A percentile compares a stretch with the other conserved stretches of the same genome.
Conservation (phyloP, 2,888 invertebrate genomes). For the Dryomyza anilis region DNA sequence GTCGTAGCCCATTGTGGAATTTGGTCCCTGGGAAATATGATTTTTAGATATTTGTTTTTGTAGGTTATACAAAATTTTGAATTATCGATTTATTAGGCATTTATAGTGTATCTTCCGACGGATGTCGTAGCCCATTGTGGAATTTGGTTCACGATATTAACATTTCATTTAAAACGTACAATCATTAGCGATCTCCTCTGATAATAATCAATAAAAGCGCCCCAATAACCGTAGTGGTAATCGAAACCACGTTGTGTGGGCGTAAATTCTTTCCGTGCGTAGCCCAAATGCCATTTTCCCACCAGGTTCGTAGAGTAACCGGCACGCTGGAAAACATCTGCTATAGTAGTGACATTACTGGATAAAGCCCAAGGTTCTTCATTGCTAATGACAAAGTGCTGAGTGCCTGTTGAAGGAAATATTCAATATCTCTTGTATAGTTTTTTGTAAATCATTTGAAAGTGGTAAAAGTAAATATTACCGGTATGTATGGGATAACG, state of each 20-base stretch:
- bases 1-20: slow-evolving; percentile 61
- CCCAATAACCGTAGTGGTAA: slow-evolving; percentile 83
- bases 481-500: slow-evolving; percentile 85
- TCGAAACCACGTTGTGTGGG: slow-evolving; percentile 80
- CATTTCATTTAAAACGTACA: too few relatives aligned
- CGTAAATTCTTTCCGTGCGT: slow-evolving; percentile 66
- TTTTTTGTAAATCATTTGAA: background rate
- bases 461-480: too few relatives aligned
- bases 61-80: too few relatives aligned
- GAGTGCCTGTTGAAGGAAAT: slow-evolving; percentile 65
- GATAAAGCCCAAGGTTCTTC: slow-evolving; percentile 77
- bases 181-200: slow-evolving; percentile 64
- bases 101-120: slow-evolving; percentile 64
- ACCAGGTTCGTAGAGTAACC: slow-evolving; percentile 83
- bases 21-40: background rate
- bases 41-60: too few relatives aligned
- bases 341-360: slow-evolving; percentile 70
- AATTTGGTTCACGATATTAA: slow-evolving; percentile 23
- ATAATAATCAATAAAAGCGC: slow-evolving; percentile 81
- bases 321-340: slow-evolving; percentile 70
- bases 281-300: slow-evolving; percentile 93
- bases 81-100: too few relatives aligned
- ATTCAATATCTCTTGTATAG: too few relatives aligned
- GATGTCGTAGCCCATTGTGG: slow-evolving; percentile 62
- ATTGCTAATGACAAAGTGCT: slow-evolving; percentile 71